Conservation (phyloP, 2,113 vertebrate species). For the Hydrochoerus hydrochaeris region DNA sequence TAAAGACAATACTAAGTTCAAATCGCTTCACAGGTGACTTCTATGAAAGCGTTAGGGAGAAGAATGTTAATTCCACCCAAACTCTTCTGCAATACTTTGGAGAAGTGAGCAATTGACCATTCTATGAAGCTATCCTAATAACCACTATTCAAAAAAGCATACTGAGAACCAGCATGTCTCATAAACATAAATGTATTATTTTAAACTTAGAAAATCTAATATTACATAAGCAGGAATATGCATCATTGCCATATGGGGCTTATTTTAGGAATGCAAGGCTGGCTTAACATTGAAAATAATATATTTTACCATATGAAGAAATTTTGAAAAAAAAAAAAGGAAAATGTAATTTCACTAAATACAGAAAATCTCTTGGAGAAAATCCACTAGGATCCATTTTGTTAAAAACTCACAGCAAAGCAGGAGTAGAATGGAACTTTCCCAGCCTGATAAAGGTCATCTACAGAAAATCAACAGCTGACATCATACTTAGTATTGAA, state of each 20-base stretch:
- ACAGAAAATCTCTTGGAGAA: not conserved
- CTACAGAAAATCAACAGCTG: slow-evolving; percentile 29
- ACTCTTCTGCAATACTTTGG: not conserved
- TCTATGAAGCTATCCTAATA: not conserved
- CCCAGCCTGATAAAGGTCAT: slow-evolving; percentile 58
- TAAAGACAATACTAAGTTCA: not conserved
- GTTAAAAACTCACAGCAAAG: slow-evolving; percentile 37
- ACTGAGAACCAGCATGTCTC: not conserved
- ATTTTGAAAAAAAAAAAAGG: not conserved
- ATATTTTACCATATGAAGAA: not conserved
- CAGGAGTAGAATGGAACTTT: not conserved
- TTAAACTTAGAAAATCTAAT: not conserved
- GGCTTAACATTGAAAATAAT: slow-evolving; percentile 34
- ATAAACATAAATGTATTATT: not conserved
- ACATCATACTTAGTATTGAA: slow-evolving; percentile 50
- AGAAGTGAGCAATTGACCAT: not conserved
- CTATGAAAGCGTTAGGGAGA: not conserved
- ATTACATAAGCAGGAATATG: not conserved
- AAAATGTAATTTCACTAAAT: not conserved
- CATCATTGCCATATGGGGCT: not conserved
- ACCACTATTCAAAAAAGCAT: not conserved
- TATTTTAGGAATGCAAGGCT: not conserved
- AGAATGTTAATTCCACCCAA: not conserved
- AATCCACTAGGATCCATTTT: not conserved
- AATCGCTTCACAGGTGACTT: not conserved